Evolutionary conservation across 2,113 vertebrate species (phyloP).

Genomic region (Zeus faber): DNA sequence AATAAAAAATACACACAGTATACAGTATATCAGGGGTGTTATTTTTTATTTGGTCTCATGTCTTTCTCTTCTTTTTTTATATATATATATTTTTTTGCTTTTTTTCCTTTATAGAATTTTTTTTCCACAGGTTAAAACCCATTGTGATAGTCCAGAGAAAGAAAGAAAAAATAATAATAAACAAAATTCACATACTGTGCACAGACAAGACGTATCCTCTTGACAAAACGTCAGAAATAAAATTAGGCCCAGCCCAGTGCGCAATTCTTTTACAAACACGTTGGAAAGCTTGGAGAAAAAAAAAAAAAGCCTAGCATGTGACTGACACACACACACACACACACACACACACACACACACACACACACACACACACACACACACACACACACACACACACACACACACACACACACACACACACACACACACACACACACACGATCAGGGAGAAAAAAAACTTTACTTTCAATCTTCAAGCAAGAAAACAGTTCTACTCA

Average conservation of each 20-base stretch:
- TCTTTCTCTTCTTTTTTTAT: conserved; percentile 46
- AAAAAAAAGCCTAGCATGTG: conserved; percentile 26
- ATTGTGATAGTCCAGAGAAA: conserved; percentile 63
- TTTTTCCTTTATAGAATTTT: conserved; percentile 30
- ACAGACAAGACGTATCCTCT: conserved; percentile 57
- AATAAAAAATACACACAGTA: conserved; percentile 14
- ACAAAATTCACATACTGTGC: conserved; percentile 66
- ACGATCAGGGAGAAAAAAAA: too few species aligned
- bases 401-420: too few species aligned
- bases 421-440: too few species aligned
- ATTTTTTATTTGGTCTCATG: conserved; percentile 78
- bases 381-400: too few species aligned
- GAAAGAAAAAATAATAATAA: conserved; percentile 44
- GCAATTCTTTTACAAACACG: conserved; percentile 54
- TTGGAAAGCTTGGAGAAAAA: background rate
- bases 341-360: too few species aligned
- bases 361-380: too few species aligned
- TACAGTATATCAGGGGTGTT: conserved; percentile 48
- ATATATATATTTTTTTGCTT: conserved; percentile 36
- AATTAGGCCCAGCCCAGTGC: conserved; percentile 78
- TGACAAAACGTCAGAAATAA: conserved; percentile 42
- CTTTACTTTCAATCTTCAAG: too few species aligned
- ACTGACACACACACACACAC: conserved; percentile 32
- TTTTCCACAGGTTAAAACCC: conserved; percentile 78
- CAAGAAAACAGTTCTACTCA: too few species aligned